phyloP scores from a whole-genome alignment of 2,113 vertebrate species.

The Chaetorhynchus papuensis region DNA sequence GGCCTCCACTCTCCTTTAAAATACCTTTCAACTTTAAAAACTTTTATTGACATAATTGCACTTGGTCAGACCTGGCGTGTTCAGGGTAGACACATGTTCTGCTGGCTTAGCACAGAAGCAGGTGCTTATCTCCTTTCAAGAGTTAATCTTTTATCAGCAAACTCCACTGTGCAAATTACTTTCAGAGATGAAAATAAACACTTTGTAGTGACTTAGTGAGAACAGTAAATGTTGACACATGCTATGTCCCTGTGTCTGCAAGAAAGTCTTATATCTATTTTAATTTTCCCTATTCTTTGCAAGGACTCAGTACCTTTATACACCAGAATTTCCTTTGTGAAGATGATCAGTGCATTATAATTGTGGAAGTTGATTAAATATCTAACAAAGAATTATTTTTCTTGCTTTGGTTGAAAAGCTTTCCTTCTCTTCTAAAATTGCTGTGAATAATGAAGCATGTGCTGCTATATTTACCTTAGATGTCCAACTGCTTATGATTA shows the following conservation, averaged over 20 bases:
- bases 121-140: not conserved
- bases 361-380: not conserved
- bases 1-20: not conserved
- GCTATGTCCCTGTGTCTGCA: not conserved
- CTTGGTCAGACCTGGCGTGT: not conserved
- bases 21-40: not conserved
- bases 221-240: not conserved
- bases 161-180: not conserved
- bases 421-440: not conserved
- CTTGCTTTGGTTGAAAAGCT: not conserved
- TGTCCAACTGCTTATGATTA: not conserved
- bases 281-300: not conserved
- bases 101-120: not conserved
- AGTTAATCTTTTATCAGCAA: slow-evolving; percentile 2
- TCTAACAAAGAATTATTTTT: not conserved
- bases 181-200: not conserved
- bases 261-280: not conserved
- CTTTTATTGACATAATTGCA: not conserved
- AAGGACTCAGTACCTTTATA: not conserved
- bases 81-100: not conserved
- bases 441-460: not conserved
- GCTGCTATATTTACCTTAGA: not conserved
- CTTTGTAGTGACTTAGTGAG: not conserved
- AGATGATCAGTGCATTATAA: not conserved
- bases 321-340: not conserved